Base-by-base conservation (phyloP, 2,797 vertebrate genomes). In the Mus caroli region DNA sequence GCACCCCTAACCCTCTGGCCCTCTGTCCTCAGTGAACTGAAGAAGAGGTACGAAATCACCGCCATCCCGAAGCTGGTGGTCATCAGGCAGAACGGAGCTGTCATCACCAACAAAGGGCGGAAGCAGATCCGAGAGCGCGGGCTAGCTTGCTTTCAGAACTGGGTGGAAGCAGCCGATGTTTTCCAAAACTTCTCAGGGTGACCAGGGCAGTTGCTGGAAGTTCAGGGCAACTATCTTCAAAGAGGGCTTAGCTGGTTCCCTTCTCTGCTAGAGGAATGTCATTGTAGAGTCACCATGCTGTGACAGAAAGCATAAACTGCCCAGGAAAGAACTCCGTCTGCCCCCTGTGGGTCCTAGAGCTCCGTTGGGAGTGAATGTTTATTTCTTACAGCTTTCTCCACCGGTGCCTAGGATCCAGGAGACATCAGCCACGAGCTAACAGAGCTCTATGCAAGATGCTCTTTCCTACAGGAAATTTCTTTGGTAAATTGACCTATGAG, bases 51-150 rank as follows among this genome's bases (percentile, higher is more conserved):
- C 98, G 99, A 98, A 97, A 99, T 99, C 98, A 99, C 99, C 1
- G 99, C 99, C 14, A 99, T 99, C 89, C 99, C 99, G 97, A 99
- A 99, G 97, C 99, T 99, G 94, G 99, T 99, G 98, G 99, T 99
- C 13, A 99, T 99, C 98, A 99, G 99, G 97, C 99, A 99, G 97
- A 99, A 98, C 26, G 99, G 99, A 37, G 99, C 99, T 37, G 98
- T 99, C 97, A 99, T 99, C 98, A 99, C 99, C 0, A 99, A 99
- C 98, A 99, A 99, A 98, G 99, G 99, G 97, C 98, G 99, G 95
- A 99, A 99, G 96, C 99, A 99, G 98, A 99, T 99, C 98, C 98
- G 99, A 76, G 99, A 99, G 84, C 98, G 97, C 69, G 99, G 99
- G 14, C 98, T 99, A 64, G 98, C 99, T 90, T 99, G 99, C 98